Evolutionary conservation across 2,113 vertebrate species (phyloP).

Genomic region (Kryptolebias marmoratus): DNA sequence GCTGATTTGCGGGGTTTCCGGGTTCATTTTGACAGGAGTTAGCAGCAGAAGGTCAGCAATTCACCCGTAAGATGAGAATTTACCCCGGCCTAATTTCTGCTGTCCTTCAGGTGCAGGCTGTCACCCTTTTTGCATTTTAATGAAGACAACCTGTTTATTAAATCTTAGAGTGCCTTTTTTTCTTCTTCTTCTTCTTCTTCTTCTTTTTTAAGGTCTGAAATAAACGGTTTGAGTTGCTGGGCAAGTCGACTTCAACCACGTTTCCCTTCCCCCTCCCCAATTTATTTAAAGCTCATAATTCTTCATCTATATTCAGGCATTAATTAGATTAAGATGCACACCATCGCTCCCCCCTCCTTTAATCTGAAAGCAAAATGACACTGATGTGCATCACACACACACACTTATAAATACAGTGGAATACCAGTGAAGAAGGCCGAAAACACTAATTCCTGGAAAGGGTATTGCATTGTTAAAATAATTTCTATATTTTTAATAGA

Average conservation of each 20-base stretch:
- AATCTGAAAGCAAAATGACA: not conserved
- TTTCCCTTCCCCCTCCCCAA: conserved; percentile 51
- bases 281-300: conserved; percentile 61
- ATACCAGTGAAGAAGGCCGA: not conserved
- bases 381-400: not conserved
- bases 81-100: conserved; percentile 55
- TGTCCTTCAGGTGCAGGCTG: conserved; percentile 66
- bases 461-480: not conserved
- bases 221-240: conserved; percentile 63
- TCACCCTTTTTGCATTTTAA: conserved; percentile 66
- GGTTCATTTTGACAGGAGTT: conserved; percentile 46
- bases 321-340: conserved; percentile 74
- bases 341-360: conserved; percentile 23
- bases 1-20: conserved; percentile 26
- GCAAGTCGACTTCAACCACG: conserved; percentile 60
- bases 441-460: not conserved
- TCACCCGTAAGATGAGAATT: conserved; percentile 57
- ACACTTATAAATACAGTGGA: conserved; percentile 4
- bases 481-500: no score
- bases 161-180: conserved; percentile 47
- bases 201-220: conserved; percentile 18
- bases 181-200: conserved; percentile 25
- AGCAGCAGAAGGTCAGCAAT: conserved; percentile 60
- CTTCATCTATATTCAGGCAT: conserved; percentile 65
- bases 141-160: conserved; percentile 61